phyloP scores from a whole-genome alignment of 1,140 invertebrate genomes.

The Bombus soroeensis region DNA sequence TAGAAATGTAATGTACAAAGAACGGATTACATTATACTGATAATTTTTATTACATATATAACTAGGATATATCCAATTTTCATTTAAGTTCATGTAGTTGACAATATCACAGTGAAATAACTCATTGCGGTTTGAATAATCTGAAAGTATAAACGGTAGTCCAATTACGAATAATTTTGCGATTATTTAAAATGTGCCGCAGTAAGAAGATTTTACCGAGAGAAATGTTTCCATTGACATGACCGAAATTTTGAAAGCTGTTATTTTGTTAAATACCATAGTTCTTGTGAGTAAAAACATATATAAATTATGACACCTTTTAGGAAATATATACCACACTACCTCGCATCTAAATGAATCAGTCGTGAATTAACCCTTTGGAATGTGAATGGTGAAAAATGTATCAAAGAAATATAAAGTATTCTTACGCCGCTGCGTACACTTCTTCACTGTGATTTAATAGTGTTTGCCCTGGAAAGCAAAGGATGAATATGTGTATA shows the following conservation, averaged over 20 bases:
- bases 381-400: neutral
- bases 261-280: neutral
- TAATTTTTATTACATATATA: neutral
- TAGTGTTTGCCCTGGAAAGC: slow-evolving; percentile 3
- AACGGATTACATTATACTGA: neutral
- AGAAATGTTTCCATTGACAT: slow-evolving; percentile 6
- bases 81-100: neutral
- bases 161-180: neutral
- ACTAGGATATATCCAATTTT: neutral
- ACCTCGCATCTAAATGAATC: neutral
- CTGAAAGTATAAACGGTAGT: neutral
- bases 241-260: neutral
- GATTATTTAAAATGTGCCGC: neutral
- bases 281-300: neutral
- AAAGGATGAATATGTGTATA: neutral
- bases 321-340: neutral
- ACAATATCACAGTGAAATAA: slow-evolving; percentile 16
- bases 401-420: neutral
- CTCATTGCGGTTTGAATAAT: slow-evolving; percentile 15
- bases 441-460: slow-evolving; percentile 2
- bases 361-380: neutral
- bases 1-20: neutral
- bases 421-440: neutral
- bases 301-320: neutral
- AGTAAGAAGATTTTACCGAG: neutral